Evolutionary conservation across 2,797 vertebrate genomes (phyloP), one percentile per base, ranked within the genome.

Genomic region (Falco peregrinus): DNA sequence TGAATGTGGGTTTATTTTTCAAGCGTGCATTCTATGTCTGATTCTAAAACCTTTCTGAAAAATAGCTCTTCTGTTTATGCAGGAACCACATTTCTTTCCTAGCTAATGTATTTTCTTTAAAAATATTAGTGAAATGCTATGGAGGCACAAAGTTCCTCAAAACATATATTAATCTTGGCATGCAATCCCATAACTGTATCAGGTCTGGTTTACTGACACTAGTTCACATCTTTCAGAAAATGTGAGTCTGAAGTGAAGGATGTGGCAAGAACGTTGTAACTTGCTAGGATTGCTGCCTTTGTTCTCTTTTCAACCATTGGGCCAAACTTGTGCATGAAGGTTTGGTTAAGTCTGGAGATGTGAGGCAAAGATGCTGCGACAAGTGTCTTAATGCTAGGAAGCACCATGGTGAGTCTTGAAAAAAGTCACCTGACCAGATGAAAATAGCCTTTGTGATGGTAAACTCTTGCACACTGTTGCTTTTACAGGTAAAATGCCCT

Each of bases 1-100:
- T 95, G 93, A 96, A 51, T 41, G n/a, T 87, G 48, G 53, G 89
- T 92, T 96, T 95, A 79, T 91, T 96, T 96, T 94, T 91, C 78
- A 86, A 73, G 78, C 43, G 0, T 78, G 57, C 1, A 6, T 53
- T 86, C 50, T 82, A 56, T 56, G 71, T 82, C 84, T 93, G 69
- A 79, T 92, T 96, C 77, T 84, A 45, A 89, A 95, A 61, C 57
- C 56, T 74, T 84, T 77, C 91, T 77, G 63, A 84, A 84, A 94
- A 96, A 95, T 56, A 84, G 59, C 57, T 77, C 63, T 80, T 81
- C 70, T 95, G 59, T 95, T 95, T 95, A 68, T 89, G 60, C 64
- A 95, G 75, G 88, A 90, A 39, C 56, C 51, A 89, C 48, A 29
- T 95, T 96, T 96, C 88, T 84, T 95, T 92, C 88, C 86, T 64